These are phyloP conservation scores for Notamacropus eugenii DNA, from an alignment of 2,797 vertebrate genomes.

Conservation along the genomic window DNA sequence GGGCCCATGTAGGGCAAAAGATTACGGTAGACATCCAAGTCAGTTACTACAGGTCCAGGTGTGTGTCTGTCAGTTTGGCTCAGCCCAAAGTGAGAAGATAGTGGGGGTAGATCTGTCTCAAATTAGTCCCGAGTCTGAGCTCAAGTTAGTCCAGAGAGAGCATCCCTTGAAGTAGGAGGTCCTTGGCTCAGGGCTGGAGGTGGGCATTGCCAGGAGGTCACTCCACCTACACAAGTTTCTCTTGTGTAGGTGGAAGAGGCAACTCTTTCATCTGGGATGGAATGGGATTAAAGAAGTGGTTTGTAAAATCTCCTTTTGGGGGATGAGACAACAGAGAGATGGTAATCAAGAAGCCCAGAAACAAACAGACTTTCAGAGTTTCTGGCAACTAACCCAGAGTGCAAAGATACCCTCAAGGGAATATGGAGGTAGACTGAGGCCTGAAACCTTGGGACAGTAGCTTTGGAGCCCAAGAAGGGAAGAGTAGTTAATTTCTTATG, in stretches of 20 bases:
- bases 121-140: no score
- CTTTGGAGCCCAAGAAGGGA: slow-evolving; percentile 26
- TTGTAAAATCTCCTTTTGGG: not conserved
- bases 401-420: not conserved
- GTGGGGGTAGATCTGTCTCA: not conserved
- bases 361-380: not conserved
- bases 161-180: not conserved
- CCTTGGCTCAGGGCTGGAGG: no score
- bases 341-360: no score
- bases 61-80: not conserved
- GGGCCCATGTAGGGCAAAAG: no score
- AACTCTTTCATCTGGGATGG: not conserved
- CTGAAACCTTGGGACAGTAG: not conserved
- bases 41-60: no score
- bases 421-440: not conserved
- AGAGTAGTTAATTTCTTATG: not conserved
- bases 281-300: not conserved
- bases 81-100: not conserved
- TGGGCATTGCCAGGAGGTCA: no score
- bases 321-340: not conserved
- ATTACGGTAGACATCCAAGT: no score
- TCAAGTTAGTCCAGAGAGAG: not conserved
- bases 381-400: not conserved
- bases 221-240: no score
- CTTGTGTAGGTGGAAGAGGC: not conserved